Evolutionary conservation across 2,888 invertebrate genomes (phyloP).

Genomic region (Alviniconcha strummeri): DNA sequence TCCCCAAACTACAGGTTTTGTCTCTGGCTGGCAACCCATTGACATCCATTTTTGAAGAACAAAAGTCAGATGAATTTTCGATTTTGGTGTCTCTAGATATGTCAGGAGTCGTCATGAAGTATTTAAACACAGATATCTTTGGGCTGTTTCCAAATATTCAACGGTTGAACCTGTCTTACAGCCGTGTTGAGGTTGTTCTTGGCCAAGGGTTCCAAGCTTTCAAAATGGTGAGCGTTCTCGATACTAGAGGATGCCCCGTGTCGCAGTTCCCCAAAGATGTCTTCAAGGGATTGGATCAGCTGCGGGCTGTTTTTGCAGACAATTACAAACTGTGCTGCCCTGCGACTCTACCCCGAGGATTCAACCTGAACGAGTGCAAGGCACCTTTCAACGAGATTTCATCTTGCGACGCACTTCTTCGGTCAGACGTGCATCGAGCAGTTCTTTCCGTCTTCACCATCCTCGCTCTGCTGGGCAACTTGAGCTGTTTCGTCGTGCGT

Average conservation of each 20-base stretch:
- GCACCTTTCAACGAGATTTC: slow-evolving; percentile 11
- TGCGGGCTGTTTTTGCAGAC: slow-evolving; percentile 10
- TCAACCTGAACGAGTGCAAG: neutral
- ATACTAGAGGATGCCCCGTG: slow-evolving; percentile 1
- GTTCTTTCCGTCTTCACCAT: neutral
- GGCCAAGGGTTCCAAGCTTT: neutral
- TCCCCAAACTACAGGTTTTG: neutral
- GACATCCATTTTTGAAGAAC: neutral
- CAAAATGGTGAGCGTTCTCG: neutral
- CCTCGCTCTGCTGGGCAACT: slow-evolving; percentile 2
- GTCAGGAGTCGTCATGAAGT: neutral
- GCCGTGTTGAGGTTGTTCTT: neutral
- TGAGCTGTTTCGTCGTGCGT: neutral
- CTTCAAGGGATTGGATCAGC: slow-evolving; percentile 10
- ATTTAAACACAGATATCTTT: neutral
- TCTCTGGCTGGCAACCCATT: neutral
- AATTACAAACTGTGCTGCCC: slow-evolving; percentile 34
- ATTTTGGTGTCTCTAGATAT: neutral
- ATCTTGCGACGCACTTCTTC: slow-evolving; percentile 13
- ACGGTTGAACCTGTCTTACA: neutral
- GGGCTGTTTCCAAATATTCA: neutral
- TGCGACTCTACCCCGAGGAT: slow-evolving; percentile 1
- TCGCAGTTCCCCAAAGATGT: neutral
- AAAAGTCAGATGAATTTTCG: neutral
- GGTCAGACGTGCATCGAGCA: neutral